Percentiles rank a stretch among this genome's conserved stretches.
Conservation (phyloP, 2,888 invertebrate species). For the Syritta pipiens region DNA sequence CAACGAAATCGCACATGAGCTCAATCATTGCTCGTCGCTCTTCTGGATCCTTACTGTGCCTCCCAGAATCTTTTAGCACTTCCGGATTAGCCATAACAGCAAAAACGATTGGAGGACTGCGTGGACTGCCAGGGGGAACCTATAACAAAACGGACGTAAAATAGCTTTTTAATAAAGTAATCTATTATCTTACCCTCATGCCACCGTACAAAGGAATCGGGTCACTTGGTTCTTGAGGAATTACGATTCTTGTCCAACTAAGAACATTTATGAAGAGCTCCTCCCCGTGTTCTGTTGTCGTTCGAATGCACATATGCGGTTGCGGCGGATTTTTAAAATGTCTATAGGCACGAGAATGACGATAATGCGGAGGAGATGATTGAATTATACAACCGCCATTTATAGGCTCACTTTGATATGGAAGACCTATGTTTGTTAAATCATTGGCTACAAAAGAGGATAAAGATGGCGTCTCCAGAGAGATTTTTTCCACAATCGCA, state of each 20-base stretch:
- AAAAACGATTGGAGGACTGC: slow-evolving; percentile 84
- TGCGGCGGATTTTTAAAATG: slow-evolving; percentile 88
- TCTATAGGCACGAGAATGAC: slow-evolving; percentile 83
- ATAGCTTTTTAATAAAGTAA: neutral
- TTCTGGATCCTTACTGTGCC: slow-evolving; percentile 84
- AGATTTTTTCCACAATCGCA: slow-evolving; percentile 23
- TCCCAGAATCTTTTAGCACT: slow-evolving; percentile 84
- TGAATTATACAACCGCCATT: slow-evolving; percentile 72
- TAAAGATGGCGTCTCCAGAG: slow-evolving; percentile 59
- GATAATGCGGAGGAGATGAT: slow-evolving; percentile 81
- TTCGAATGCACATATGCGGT: slow-evolving; percentile 87
- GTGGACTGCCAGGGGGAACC: slow-evolving; percentile 83
- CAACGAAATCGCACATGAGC: slow-evolving; percentile 86
- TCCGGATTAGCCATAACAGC: slow-evolving; percentile 88
- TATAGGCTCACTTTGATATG: slow-evolving; percentile 51
- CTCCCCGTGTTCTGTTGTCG: slow-evolving; percentile 80
- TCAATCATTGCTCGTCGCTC: slow-evolving; percentile 85
- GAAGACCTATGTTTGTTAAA: slow-evolving; percentile 35
- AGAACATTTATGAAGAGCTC: slow-evolving; percentile 85
- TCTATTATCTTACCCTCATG: slow-evolving; percentile 81
- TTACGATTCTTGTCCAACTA: slow-evolving; percentile 87
- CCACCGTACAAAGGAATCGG: slow-evolving; percentile 87
- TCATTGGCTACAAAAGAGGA: slow-evolving; percentile 24
- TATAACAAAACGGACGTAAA: slow-evolving; percentile 70
- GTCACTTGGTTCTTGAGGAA: slow-evolving; percentile 84